Evolutionary conservation across 2,113 vertebrate species (phyloP), one percentile per base, ranked within the genome.

Genomic region (Protobothrops flavoviridis): DNA sequence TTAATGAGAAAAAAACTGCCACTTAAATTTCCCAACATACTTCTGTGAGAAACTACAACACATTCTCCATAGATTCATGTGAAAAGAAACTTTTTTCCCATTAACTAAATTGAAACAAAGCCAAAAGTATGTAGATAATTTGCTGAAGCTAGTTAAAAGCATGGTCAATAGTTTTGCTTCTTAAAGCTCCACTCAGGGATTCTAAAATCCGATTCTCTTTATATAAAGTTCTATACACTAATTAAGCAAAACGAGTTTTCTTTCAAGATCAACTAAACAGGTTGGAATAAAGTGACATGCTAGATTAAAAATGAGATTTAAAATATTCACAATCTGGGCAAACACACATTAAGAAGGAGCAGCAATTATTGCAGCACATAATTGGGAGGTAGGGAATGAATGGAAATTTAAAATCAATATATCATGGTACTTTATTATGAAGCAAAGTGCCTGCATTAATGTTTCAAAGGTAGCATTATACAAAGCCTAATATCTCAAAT

Each of bases 381-480:
- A 91, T 48, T 61, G 48, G 17, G 24, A 61, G 9, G 24, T 48
- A 45, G n/a, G 17, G 45, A 29, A 48, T 45, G 17, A 21, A 52
- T 39, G 90, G 90, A 74, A 92, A 93, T 93, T 69, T 50, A 87
- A 92, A 0, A 85, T 50, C 12, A 85, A 86, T 93, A 93, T 91
- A 56, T 64, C 88, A 87, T 43, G 56, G 50, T 64, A 57, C 93
- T 95, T 94, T 50, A 90, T 96, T 95, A 94, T 95, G 45, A 93
- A 97, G 91, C 61, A 94, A 89, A 95, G 92, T 89, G 39, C 53
- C 87, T 96, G 92, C 91, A 94, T 81, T 96, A 94, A 95, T 0
- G 1, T 94, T 96, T 95, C 95, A 95, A 94, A 93, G 94, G 94
- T 55, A 93, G 0, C 45, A 12, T 53, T 96, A 93, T 95, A 96